These are phyloP conservation scores for Glossophaga mutica DNA, from an alignment of 2,797 vertebrate species.

Conservation along the genomic window DNA sequence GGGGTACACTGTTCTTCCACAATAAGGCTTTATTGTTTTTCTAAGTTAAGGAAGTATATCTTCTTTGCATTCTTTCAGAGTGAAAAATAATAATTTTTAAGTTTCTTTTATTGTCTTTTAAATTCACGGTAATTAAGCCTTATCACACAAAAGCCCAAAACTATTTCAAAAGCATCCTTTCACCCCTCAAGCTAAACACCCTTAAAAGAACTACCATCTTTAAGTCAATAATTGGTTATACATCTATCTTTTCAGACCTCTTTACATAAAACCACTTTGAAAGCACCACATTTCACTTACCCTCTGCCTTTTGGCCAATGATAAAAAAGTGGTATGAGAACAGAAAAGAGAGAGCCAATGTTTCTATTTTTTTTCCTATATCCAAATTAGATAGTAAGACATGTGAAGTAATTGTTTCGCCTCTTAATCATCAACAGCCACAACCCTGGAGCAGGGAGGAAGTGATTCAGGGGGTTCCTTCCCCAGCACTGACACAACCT, in stretches of 20 bases:
- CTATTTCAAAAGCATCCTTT: neutral
- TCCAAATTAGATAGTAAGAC: neutral
- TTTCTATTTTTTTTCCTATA: neutral
- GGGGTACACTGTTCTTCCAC: neutral
- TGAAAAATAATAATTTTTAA: neutral
- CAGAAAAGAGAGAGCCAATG: neutral
- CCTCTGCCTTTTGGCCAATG: neutral
- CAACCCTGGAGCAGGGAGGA: neutral
- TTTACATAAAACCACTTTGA: neutral
- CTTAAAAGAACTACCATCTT: neutral
- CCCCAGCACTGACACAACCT: neutral
- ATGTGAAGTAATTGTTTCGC: neutral
- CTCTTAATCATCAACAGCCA: neutral
- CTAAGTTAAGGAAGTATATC: neutral
- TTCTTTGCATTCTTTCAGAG: neutral
- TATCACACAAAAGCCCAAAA: neutral
- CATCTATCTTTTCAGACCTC: neutral
- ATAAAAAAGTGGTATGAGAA: neutral
- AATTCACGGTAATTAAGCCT: constrained; percentile 1
- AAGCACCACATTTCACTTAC: neutral
- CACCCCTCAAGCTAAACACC: neutral
- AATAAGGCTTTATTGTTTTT: neutral
- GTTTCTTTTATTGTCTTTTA: neutral
- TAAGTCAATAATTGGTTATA: neutral
- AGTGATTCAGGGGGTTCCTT: no score